Evolutionary conservation across 1,140 invertebrate species (phyloP).

Genomic region (Penaeus japonicus): DNA sequence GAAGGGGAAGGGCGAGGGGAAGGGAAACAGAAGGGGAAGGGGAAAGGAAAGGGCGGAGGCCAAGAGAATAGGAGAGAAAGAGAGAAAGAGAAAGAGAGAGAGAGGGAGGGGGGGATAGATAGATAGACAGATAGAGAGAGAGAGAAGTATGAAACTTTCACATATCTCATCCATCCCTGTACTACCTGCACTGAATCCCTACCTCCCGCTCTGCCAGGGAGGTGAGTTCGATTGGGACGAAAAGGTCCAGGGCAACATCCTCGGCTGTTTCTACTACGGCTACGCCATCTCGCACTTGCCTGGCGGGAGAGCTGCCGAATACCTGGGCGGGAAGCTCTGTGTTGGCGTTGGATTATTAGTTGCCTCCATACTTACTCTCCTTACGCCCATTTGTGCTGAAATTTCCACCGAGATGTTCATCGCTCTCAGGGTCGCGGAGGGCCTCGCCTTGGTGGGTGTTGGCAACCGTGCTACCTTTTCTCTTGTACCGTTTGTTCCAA

Average conservation of each 20-base stretch:
- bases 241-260: constrained; percentile 72
- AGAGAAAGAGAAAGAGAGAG: no score
- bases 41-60: no score
- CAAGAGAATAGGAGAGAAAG: no score
- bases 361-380: not conserved
- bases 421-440: not conserved
- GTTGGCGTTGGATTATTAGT: not conserved
- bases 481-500: no score
- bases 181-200: not conserved
- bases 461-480: no score
- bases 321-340: constrained; percentile 61
- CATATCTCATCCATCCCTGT: no score
- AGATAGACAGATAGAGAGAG: no score
- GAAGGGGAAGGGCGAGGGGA: no score
- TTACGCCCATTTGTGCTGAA: not conserved
- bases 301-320: constrained; percentile 75
- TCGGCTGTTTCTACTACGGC: constrained; percentile 79
- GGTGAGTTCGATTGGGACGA: constrained; percentile 74
- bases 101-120: no score
- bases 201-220: not conserved
- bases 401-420: not conserved
- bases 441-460: no score
- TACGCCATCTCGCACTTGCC: constrained; percentile 79
- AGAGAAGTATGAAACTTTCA: no score
- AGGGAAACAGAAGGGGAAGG: no score